Evolutionary conservation across 1,140 invertebrate species (phyloP).

Genomic region (Liolophura sinensis): DNA sequence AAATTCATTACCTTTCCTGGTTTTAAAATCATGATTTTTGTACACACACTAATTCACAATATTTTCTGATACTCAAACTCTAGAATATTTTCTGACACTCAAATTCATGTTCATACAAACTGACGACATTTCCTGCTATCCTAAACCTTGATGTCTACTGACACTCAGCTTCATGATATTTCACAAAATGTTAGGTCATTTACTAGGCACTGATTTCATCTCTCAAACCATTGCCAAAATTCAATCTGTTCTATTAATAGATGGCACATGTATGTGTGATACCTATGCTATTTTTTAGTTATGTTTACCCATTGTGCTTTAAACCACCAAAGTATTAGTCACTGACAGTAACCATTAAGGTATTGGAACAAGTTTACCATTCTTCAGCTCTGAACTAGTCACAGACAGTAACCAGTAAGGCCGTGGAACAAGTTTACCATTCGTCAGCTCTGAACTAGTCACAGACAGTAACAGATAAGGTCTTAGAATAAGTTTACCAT

Average conservation of each 20-base stretch:
- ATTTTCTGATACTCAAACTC: not conserved
- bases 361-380: not conserved
- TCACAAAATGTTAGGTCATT: too few species aligned
- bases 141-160: too few species aligned
- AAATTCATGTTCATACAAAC: too few species aligned
- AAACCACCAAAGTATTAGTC: not conserved
- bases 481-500: not conserved
- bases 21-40: not conserved
- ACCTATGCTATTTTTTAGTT: not conserved
- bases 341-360: not conserved
- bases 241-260: too few species aligned
- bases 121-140: too few species aligned
- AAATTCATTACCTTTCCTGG: not conserved
- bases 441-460: conserved; percentile 9
- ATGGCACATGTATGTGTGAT: too few species aligned
- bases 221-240: too few species aligned
- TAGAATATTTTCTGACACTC: not conserved
- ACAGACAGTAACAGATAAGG: not conserved
- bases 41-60: too few species aligned
- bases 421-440: not conserved
- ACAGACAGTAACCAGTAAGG: not conserved
- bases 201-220: too few species aligned
- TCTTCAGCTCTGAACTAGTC: conserved; percentile 9
- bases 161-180: too few species aligned
- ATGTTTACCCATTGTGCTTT: not conserved